These are phyloP conservation scores for Psix sp. DNA, from an alignment of 1,140 invertebrate genomes.

Conservation along the genomic window DNA sequence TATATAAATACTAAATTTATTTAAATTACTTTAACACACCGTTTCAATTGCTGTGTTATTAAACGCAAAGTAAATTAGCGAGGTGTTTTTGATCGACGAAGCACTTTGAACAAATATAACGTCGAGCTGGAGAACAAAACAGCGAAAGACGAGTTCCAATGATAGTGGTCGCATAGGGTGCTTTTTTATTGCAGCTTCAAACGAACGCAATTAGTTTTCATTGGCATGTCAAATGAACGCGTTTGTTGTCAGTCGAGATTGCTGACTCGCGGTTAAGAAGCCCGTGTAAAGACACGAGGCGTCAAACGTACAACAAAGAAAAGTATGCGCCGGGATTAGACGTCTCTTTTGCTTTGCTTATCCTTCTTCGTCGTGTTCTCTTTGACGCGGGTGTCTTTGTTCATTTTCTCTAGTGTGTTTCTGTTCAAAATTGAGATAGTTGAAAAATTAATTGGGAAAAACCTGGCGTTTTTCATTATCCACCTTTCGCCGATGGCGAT, in stretches of 20 bases:
- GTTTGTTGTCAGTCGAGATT: constrained; percentile 18
- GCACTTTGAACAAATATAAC: no score
- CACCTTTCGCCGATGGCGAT: constrained; percentile 52
- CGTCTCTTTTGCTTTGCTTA: neutral
- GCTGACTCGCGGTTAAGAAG: constrained; percentile 20
- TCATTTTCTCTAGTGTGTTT: neutral
- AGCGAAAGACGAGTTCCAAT: no score
- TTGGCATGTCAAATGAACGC: constrained; percentile 6
- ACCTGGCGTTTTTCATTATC: constrained; percentile 46
- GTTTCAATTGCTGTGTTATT: no score
- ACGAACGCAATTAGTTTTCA: constrained; percentile 34
- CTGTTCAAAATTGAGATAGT: constrained; percentile 25
- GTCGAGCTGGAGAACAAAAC: no score
- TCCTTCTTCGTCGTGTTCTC: neutral
- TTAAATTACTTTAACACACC: no score
- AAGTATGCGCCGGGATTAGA: no score
- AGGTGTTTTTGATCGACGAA: no score
- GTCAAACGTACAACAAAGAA: neutral
- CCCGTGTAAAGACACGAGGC: constrained; percentile 1
- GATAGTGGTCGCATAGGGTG: no score
- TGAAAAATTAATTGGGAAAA: constrained; percentile 58
- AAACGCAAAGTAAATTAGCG: no score
- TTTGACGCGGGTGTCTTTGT: neutral
- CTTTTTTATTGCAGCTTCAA: no score
- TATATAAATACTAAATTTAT: no score